A percentile compares a stretch with the other conserved stretches of the same genome.
Conservation (phyloP, 2,797 vertebrate genomes). For the Allobates femoralis region DNA sequence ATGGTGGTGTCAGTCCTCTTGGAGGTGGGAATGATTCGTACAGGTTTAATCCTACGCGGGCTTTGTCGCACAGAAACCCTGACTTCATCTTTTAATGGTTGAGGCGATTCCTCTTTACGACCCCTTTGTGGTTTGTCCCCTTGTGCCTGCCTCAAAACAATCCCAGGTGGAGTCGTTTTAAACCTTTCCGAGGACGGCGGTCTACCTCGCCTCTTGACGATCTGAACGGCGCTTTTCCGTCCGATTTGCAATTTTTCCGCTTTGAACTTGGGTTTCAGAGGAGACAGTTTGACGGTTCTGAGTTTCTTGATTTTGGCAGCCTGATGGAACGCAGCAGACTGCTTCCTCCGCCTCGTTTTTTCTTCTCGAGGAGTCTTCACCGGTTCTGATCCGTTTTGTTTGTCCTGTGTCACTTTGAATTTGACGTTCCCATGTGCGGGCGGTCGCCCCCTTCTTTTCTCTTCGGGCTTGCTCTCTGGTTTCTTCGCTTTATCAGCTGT, state of each 20-base stretch:
- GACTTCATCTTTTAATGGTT: conserved; percentile 72
- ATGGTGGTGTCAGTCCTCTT: conserved; percentile 96
- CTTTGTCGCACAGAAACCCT: conserved; percentile 88
- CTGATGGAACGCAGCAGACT: conserved; percentile 84
- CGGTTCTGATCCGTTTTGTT: conserved; percentile 73
- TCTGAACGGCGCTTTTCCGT: conserved; percentile 83
- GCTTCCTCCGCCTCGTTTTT: conserved; percentile 83
- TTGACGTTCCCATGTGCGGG: conserved; percentile 79
- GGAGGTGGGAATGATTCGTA: conserved; percentile 91
- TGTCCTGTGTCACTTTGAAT: conserved; percentile 80
- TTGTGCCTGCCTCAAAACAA: conserved; percentile 75
- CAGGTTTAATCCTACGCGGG: conserved; percentile 92
- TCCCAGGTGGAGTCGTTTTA: conserved; percentile 81
- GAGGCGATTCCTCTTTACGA: conserved; percentile 79
- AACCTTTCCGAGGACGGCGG: conserved; percentile 91
- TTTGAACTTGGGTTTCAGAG: conserved; percentile 92
- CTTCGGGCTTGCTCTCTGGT: conserved; percentile 86
- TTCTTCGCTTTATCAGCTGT: conserved; percentile 88
- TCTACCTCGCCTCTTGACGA: conserved; percentile 88
- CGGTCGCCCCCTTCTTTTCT: conserved; percentile 93
- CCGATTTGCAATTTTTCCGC: conserved; percentile 81
- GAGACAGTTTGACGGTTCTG: conserved; percentile 87
- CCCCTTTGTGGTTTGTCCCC: conserved; percentile 86
- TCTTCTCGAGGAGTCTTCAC: conserved; percentile 81
- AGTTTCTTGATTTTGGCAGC: conserved; percentile 92